phyloP scores from a whole-genome alignment of 2,888 invertebrate genomes.

The Rhamphomyia laevipes region DNA sequence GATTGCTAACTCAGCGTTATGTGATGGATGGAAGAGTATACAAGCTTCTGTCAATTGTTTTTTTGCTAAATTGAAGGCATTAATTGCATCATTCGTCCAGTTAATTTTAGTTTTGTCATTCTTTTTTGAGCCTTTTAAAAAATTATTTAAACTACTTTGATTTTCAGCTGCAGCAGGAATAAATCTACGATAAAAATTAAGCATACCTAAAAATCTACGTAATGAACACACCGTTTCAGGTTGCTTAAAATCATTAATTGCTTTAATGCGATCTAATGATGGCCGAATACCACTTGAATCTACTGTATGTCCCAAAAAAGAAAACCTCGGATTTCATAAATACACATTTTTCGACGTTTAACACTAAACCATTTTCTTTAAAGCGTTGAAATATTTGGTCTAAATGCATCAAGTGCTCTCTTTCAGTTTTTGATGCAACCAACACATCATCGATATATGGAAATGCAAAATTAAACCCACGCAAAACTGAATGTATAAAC shows the following conservation, averaged over 20 bases:
- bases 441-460: too few species aligned
- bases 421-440: too few species aligned
- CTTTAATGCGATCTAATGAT: conserved; percentile 21
- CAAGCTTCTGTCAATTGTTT: background rate
- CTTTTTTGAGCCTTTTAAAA: too few species aligned
- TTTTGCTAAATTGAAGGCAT: background rate
- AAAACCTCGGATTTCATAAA: background rate
- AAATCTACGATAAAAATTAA: conserved; percentile 28
- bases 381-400: too few species aligned
- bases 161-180: too few species aligned
- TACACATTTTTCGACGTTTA: background rate
- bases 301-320: background rate
- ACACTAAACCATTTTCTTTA: too few species aligned
- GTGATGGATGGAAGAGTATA: background rate
- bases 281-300: conserved; percentile 21
- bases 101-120: too few species aligned
- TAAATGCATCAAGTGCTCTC: too few species aligned
- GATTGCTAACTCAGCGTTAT: too few species aligned
- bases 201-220: conserved; percentile 22
- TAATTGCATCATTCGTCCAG: conserved; percentile 2
- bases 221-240: conserved; percentile 21
- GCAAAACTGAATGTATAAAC: conserved; percentile 10
- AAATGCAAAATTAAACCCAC: conserved; percentile 10
- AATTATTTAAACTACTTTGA: too few species aligned
- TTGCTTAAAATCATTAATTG: conserved; percentile 18